phyloP scores from a whole-genome alignment of 1,140 invertebrate species.

The Rhysida immarginata region DNA sequence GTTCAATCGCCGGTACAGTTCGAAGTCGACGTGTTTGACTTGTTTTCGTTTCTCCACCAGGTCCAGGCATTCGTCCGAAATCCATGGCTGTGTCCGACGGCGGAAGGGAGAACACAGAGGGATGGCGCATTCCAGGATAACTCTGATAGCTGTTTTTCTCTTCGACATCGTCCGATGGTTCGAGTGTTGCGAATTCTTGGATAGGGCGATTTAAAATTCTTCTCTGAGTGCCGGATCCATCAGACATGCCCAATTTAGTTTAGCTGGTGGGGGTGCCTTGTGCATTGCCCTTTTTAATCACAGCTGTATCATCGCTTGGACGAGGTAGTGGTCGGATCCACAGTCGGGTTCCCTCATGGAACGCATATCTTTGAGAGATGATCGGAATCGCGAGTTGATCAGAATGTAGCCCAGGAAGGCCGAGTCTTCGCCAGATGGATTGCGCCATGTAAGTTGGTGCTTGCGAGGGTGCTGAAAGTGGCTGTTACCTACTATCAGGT shows the following conservation, averaged over 20 bases:
- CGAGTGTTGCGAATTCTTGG: too few species aligned
- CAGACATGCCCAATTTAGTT: neutral
- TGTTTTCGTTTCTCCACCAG: neutral
- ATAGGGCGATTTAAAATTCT: neutral
- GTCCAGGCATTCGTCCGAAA: neutral
- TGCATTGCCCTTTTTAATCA: neutral
- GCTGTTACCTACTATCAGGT: too few species aligned
- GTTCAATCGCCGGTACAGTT: neutral
- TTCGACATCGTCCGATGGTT: neutral
- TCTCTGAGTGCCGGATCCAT: neutral
- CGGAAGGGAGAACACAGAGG: neutral
- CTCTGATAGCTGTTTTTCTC: neutral
- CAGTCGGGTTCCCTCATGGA: neutral
- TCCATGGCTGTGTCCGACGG: neutral
- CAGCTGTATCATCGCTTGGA: neutral
- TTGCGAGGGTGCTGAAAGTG: too few species aligned
- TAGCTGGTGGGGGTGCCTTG: neutral
- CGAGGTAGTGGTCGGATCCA: neutral
- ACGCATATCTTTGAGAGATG: neutral
- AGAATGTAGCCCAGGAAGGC: neutral
- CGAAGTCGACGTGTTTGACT: neutral
- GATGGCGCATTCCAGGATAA: neutral
- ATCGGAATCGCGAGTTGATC: neutral
- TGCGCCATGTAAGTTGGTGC: too few species aligned
- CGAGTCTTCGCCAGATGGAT: too few species aligned